These are phyloP conservation scores for Apamea monoglypha DNA, from an alignment of 2,888 invertebrate species.

Conservation along the genomic window DNA sequence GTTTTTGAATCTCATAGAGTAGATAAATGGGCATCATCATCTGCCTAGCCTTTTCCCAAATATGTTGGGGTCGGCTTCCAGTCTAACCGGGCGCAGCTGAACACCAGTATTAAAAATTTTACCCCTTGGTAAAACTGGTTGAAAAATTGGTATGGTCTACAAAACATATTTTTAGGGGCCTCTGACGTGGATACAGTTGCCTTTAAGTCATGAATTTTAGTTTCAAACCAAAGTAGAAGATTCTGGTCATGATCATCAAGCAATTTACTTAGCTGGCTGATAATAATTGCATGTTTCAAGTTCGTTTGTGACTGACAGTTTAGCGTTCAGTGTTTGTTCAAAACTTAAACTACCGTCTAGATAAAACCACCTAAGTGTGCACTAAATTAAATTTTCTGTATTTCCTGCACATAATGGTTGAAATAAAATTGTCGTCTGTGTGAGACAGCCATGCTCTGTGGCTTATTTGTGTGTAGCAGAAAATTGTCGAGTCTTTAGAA, in stretches of 20 bases:
- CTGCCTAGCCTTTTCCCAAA: too few species aligned
- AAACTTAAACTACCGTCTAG: not conserved
- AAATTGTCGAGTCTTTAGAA: conserved; percentile 61
- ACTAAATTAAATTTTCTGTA: conserved; percentile 38
- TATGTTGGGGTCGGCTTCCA: too few species aligned
- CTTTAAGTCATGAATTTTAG: not conserved
- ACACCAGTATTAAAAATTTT: too few species aligned
- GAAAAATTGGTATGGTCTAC: not conserved
- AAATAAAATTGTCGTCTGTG: conserved; percentile 51
- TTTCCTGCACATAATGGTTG: conserved; percentile 41
- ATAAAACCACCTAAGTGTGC: conserved; percentile 5
- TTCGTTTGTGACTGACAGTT: not conserved
- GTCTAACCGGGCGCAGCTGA: too few species aligned
- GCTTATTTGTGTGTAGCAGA: conserved; percentile 59
- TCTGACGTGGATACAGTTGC: not conserved
- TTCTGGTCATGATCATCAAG: too few species aligned
- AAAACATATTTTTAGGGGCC: not conserved
- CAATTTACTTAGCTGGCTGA: not conserved
- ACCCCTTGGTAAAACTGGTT: too few species aligned
- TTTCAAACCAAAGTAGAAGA: not conserved
- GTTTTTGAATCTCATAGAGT: not conserved
- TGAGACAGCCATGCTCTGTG: conserved; percentile 49
- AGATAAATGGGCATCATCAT: not conserved
- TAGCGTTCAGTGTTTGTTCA: not conserved
- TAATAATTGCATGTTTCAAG: not conserved